These are phyloP conservation scores for Myiozetetes cayanensis DNA, from an alignment of 2,113 vertebrate genomes.

Conservation along the genomic window DNA sequence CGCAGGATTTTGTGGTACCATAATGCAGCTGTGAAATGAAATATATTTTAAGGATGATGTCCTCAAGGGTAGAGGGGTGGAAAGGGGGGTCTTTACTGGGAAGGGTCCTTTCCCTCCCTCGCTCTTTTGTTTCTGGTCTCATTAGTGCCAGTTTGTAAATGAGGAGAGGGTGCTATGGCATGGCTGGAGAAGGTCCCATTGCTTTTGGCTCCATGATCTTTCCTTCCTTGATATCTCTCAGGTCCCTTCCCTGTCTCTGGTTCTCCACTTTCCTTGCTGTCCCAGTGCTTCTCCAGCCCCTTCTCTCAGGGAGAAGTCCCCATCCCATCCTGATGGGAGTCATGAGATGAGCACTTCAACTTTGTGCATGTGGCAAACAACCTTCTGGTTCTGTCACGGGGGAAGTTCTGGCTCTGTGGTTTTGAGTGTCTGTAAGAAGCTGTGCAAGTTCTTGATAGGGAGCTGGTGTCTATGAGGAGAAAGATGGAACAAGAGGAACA, in stretches of 20 bases:
- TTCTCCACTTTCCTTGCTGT: not conserved
- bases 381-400: not conserved
- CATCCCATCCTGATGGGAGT: not conserved
- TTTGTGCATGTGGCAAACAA: not conserved
- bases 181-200: not conserved
- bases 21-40: constrained; percentile 87
- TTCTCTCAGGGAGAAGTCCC: not conserved
- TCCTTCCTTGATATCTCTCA: not conserved
- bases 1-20: constrained; percentile 86
- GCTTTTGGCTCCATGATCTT: not conserved
- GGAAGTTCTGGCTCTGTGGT: not conserved
- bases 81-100: not conserved
- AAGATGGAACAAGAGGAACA: not conserved
- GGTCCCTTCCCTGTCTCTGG: not conserved
- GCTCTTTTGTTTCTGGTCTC: not conserved
- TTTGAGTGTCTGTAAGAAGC: not conserved
- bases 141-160: not conserved
- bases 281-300: not conserved
- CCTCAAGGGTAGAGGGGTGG: constrained; percentile 74
- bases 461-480: not conserved
- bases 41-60: constrained; percentile 84
- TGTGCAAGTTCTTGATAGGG: not conserved
- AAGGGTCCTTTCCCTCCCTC: not conserved
- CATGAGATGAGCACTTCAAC: accelerated
- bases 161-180: not conserved